phyloP scores from a whole-genome alignment of 2,113 vertebrate species.

The Bostrychus sinensis region DNA sequence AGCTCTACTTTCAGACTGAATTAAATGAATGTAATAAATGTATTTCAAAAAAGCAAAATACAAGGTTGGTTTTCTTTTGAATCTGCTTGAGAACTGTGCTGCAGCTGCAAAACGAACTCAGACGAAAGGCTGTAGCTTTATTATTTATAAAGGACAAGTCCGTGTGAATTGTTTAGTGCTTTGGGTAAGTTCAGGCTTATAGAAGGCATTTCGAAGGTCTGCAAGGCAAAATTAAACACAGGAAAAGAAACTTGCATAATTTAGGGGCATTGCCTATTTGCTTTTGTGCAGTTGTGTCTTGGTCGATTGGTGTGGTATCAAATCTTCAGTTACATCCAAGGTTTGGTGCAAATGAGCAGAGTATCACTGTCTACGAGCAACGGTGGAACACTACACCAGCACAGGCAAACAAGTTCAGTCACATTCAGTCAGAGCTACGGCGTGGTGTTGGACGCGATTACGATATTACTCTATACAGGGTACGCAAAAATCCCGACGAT shows the following conservation, averaged over 20 bases:
- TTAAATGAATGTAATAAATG: not conserved
- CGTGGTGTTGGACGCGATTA: too few relatives aligned
- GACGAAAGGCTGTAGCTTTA: not conserved
- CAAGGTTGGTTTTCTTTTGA: not conserved
- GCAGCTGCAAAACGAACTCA: not conserved
- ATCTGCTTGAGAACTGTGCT: not conserved
- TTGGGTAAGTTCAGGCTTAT: not conserved
- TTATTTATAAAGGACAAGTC: not conserved
- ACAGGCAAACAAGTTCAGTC: slow-evolving; percentile 13
- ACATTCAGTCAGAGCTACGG: not conserved
- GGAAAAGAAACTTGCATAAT: not conserved
- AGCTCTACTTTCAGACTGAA: not conserved
- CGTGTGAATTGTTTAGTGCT: not conserved
- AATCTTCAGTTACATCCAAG: not conserved
- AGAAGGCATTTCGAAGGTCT: not conserved
- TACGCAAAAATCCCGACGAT: too few relatives aligned
- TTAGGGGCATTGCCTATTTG: not conserved
- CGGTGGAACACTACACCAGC: slow-evolving; percentile 17
- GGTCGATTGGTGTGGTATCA: too few relatives aligned
- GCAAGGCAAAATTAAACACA: not conserved
- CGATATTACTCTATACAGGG: too few relatives aligned
- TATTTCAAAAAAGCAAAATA: not conserved
- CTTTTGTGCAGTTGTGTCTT: not conserved
- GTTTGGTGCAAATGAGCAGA: slow-evolving; percentile 5
- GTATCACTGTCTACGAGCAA: slow-evolving; percentile 31